Base-by-base conservation (phyloP, 2,797 vertebrate genomes). In the Morus bassanus region DNA sequence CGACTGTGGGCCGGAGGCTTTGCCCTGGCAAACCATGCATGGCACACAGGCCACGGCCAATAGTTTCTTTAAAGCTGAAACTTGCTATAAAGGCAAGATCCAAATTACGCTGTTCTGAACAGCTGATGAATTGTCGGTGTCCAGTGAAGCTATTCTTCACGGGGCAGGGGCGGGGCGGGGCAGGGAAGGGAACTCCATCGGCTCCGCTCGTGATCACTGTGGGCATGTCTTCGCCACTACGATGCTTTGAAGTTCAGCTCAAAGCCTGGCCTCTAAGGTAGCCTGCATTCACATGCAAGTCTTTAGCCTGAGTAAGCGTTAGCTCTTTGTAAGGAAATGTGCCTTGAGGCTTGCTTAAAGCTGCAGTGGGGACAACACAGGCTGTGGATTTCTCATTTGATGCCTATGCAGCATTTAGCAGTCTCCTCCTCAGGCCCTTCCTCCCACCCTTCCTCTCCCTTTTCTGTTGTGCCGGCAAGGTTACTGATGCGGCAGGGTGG, bases 321-420 rank as follows among this genome's bases (percentile, higher is more conserved):
- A 80, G 57, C 84, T 60, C 81, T 90, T 89, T 67, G 85, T 76
- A 51, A 68, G 82, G 68, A 60, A 91, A 28, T 8, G 57, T 80
- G 64, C 87, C 82, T 72, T 17, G 56, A 80, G 84, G 78, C 78
- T 89, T 17, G 27, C 54, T 64, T 73, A 39, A 18, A 33, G 60
- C 69, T 85, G 6, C 60, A 33, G 46, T 7, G 37, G 37, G 67
- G 68, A 79, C 48, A 48, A 7, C 43, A 5, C 43, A 8, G 59
- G 67, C 89, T 48, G 35, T 41, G 88, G 70, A 64, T 74, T 89
- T 91, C 93, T 69, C 43, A 7, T 73, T 39, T 67, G 74, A 37
- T 33, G 74, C 72, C 82, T 88, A 89, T 92, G 85, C n/a, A 68
- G 92, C 89, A 91, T 93, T 93, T 85, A 72, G n/a, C 67, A 48